Evolutionary conservation across 2,888 invertebrate species (phyloP).

Genomic region (Sinodicranocentrus sp.): DNA sequence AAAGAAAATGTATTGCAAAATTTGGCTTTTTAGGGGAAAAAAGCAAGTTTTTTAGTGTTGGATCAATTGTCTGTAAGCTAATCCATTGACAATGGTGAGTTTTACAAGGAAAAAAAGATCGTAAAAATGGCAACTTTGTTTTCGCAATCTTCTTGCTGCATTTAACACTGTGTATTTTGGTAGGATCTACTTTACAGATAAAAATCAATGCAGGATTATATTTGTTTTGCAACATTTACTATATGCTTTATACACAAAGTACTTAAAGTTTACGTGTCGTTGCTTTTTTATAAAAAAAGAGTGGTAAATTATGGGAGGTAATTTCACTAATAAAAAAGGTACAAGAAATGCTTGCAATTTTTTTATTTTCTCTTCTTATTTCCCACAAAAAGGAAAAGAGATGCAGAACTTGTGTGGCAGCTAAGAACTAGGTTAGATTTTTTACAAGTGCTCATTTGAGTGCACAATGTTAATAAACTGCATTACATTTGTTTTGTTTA

Average conservation of each 20-base stretch:
- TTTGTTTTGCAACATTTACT: constrained; percentile 8
- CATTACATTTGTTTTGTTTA: neutral
- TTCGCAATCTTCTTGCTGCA: neutral
- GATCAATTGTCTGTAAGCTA: constrained; percentile 38
- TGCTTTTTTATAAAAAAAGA: too few species aligned
- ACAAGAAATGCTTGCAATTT: neutral
- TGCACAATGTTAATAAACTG: neutral
- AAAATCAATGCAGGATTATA: constrained; percentile 28
- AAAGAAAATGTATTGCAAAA: neutral
- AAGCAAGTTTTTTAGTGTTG: neutral
- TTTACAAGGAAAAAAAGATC: constrained; percentile 5
- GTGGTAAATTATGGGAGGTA: constrained; percentile 23
- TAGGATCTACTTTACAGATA: too few species aligned
- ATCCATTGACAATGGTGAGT: constrained; percentile 26
- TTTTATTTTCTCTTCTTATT: neutral
- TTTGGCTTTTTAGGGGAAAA: neutral
- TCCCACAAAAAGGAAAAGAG: constrained; percentile 4
- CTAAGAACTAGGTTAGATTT: neutral
- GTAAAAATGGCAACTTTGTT: constrained; percentile 14
- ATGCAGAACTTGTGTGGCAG: constrained; percentile 2
- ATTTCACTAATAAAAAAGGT: constrained; percentile 4
- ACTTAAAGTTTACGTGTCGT: neutral
- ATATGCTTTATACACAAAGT: neutral
- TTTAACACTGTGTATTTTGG: constrained; percentile 3
- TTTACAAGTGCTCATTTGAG: neutral